phyloP scores from a whole-genome alignment of 1,140 invertebrate species.

The Yoshiicerus persimilis region DNA sequence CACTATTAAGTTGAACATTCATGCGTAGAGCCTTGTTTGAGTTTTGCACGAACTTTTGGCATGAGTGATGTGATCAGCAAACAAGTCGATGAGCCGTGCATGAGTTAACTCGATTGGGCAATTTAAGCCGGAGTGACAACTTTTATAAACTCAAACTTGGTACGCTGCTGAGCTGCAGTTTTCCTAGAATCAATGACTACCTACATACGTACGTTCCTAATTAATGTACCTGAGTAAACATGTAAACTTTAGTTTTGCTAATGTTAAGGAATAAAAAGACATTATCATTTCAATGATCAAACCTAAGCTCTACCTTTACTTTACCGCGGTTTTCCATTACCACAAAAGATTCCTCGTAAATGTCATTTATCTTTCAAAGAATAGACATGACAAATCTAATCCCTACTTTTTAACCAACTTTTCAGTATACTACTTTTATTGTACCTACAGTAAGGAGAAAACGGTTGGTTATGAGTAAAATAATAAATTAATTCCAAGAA shows the following conservation, averaged over 20 bases:
- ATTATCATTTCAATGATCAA: background rate
- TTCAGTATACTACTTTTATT: too few species aligned
- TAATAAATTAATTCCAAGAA: too few species aligned
- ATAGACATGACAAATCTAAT: too few species aligned
- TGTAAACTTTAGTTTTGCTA: background rate
- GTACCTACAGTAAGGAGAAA: too few species aligned
- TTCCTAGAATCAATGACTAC: background rate
- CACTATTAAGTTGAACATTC: background rate
- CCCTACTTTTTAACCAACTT: too few species aligned
- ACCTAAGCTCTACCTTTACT: background rate
- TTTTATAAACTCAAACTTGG: background rate
- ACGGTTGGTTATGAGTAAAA: too few species aligned
- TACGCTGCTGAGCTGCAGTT: background rate
- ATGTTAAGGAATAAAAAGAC: background rate
- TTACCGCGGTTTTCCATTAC: background rate
- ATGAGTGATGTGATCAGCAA: background rate
- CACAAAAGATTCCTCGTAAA: background rate
- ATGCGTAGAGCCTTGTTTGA: background rate
- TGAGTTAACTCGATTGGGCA: background rate
- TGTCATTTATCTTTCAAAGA: too few species aligned
- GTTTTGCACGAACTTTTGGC: slow-evolving; percentile 4
- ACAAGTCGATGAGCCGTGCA: background rate
- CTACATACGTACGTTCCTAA: background rate
- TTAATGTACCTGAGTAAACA: background rate
- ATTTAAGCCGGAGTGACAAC: slow-evolving; percentile 20